Evolutionary conservation across 2,888 invertebrate species (phyloP).

Genomic region (Imbricaverruca yamaguchii): DNA sequence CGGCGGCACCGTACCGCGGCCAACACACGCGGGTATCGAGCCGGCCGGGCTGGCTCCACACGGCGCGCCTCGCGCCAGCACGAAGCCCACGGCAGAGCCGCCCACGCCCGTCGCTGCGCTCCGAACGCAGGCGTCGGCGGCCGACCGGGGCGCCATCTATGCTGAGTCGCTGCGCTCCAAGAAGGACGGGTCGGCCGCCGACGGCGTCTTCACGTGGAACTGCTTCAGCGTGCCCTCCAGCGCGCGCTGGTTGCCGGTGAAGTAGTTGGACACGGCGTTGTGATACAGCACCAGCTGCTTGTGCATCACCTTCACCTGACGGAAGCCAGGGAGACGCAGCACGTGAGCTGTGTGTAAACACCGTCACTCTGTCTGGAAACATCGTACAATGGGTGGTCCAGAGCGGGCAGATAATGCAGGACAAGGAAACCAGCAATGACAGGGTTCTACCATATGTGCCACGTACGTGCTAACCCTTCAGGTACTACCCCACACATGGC

Average conservation of each 20-base stretch:
- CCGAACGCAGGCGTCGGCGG: not conserved
- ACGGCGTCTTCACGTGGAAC: slow-evolving; percentile 85
- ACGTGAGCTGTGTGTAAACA: too few relatives aligned
- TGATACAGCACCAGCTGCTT: slow-evolving; percentile 92
- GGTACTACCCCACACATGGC: too few relatives aligned
- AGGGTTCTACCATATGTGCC: too few relatives aligned
- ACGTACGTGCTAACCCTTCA: too few relatives aligned
- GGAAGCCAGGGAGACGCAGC: not conserved
- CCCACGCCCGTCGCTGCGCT: not conserved
- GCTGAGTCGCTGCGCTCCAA: slow-evolving; percentile 48
- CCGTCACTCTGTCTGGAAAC: too few relatives aligned
- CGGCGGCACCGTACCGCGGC: too few relatives aligned
- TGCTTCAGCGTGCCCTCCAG: slow-evolving; percentile 89
- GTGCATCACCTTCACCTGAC: slow-evolving; percentile 97
- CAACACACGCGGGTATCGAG: too few relatives aligned
- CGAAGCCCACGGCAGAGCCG: not conserved
- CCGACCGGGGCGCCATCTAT: not conserved
- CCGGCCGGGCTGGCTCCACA: too few relatives aligned
- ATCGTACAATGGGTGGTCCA: too few relatives aligned
- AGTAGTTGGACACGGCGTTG: slow-evolving; percentile 94
- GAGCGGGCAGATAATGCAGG: too few relatives aligned
- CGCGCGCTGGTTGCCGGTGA: slow-evolving; percentile 89
- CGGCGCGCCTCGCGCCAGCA: too few relatives aligned
- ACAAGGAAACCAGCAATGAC: too few relatives aligned
- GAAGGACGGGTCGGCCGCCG: slow-evolving; percentile 69